Evolutionary conservation across 2,888 invertebrate genomes (phyloP).

Genomic region (Zhuqinia jingwanae): DNA sequence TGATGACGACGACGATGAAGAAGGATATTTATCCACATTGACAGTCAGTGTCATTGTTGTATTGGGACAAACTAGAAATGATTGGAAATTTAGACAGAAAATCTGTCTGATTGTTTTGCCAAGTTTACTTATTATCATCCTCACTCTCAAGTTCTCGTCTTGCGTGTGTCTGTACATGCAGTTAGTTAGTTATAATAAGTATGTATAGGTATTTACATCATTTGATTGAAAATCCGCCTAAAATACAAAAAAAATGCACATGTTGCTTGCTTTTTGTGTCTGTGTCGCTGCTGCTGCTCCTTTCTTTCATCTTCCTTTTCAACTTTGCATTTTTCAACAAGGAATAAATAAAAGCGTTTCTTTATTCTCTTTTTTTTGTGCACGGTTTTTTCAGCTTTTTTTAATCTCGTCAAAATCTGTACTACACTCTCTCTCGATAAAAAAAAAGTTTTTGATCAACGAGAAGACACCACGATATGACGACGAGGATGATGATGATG

Average conservation of each 20-base stretch:
- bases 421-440: conserved; percentile 12
- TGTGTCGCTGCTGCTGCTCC: no score
- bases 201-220: no score
- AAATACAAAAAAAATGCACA: conserved; percentile 10
- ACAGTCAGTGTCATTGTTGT: no score
- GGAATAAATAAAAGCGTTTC: not conserved
- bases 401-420: conserved; percentile 49
- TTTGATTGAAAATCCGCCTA: not conserved
- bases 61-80: no score
- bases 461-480: no score
- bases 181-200: no score
- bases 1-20: no score
- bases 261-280: not conserved
- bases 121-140: not conserved
- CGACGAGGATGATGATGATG: no score
- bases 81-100: no score
- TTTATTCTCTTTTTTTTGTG: not conserved
- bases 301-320: conserved; percentile 34
- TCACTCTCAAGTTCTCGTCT: no score
- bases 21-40: not conserved
- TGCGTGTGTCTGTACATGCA: no score
- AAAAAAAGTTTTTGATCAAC: conserved; percentile 34
- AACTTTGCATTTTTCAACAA: not conserved
- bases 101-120: not conserved
- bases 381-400: not conserved